Evolutionary conservation across 2,113 vertebrate species (phyloP), one percentile per base, ranked within the genome.

Genomic region (Neofelis nebulosa): DNA sequence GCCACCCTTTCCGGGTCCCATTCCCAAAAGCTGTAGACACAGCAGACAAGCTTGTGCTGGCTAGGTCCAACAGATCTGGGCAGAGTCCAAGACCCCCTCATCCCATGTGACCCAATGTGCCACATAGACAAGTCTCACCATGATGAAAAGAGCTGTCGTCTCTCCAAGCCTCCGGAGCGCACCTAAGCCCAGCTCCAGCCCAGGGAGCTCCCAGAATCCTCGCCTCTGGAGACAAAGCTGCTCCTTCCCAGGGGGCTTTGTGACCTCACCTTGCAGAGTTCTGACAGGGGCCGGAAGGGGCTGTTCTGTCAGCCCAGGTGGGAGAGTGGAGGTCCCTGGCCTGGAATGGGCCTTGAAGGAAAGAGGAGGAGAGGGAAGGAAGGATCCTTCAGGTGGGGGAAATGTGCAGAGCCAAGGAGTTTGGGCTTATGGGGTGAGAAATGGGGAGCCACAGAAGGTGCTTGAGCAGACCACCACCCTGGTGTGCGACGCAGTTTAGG

Each of bases 181-280:
- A 50, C 41, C 50, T n/a, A 86, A 89, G 21, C 76, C 45, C 9
- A 19, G 65, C 80, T 93, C 45, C 52, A 93, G 89, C 27, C 71
- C 33, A 57, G 71, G 27, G 4, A 66, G 52, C 25, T 96, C 38
- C 87, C 71, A 85, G 95, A 91, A 93, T 66, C 50, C 76, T 95
- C 12, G 7, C 55, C 31, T 81, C 83, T 87, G 74, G 84, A 48
- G 21, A 66, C 12, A 4, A 16, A 6, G 57, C 33, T 65, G 52
- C 52, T 89, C 52, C 57, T 48, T 57, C 31, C 57, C 4, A 61
- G 10, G 29, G 13, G 31, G 85, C 84, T 97, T 96, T 97, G 81
- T 98, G 96, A 97, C 88, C 65, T 98, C 96, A 95, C 80, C 50
- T 83, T 86, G 5, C 82, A 83, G 41, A 82, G 33, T 98, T 98